phyloP scores from a whole-genome alignment of 2,888 invertebrate species.

The Elgonia sp. region DNA sequence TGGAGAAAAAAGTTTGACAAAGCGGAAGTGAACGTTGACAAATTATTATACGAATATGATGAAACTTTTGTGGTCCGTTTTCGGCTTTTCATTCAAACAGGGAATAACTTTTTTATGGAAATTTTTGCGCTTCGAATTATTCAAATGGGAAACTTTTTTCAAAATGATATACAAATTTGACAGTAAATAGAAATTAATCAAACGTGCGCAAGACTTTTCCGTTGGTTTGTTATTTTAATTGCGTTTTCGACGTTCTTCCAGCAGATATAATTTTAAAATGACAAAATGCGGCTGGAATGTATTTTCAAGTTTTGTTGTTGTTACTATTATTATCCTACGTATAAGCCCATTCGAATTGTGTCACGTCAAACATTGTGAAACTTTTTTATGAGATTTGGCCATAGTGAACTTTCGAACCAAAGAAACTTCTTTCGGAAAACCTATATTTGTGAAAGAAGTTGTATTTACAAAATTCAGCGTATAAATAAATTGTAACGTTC shows the following conservation, averaged over 20 bases:
- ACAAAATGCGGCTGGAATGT: not conserved
- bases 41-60: conserved; percentile 28
- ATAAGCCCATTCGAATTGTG: conserved; percentile 16
- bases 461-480: not conserved
- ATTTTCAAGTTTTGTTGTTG: conserved; percentile 3
- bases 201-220: too few species aligned
- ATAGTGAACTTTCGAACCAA: not conserved
- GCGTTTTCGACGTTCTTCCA: too few species aligned
- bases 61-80: not conserved
- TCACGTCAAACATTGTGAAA: conserved; percentile 24
- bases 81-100: not conserved
- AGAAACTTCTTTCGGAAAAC: not conserved
- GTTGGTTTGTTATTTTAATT: too few species aligned
- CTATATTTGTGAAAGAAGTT: conserved; percentile 2
- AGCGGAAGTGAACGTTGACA: not conserved
- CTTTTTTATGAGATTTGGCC: conserved; percentile 22
- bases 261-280: not conserved
- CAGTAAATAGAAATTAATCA: too few species aligned
- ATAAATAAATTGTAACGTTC: not conserved
- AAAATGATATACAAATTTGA: not conserved
- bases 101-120: conserved; percentile 7
- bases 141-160: not conserved
- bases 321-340: conserved; percentile 9
- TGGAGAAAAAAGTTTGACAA: conserved; percentile 22
- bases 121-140: not conserved